Evolutionary conservation across 2,797 vertebrate genomes (phyloP).

Genomic region (Rhinichthys osculus): DNA sequence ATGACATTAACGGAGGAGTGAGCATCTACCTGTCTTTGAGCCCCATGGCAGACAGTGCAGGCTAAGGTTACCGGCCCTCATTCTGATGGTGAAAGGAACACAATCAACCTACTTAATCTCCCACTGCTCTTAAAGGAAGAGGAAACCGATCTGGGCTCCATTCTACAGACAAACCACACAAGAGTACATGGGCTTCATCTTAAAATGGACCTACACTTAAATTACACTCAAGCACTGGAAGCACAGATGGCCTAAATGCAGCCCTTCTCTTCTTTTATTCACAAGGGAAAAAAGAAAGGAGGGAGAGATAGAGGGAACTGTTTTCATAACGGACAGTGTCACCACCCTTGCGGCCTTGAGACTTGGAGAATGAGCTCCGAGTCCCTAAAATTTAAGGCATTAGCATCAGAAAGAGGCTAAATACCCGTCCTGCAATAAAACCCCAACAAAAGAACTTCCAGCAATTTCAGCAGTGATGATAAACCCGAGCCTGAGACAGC

Average conservation of each 20-base stretch:
- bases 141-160: conserved; percentile 84
- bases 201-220: conserved; percentile 80
- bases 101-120: conserved; percentile 89
- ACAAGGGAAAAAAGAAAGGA: conserved; percentile 72
- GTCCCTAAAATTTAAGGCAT: conserved; percentile 77
- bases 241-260: conserved; percentile 61
- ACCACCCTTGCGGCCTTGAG: conserved; percentile 69
- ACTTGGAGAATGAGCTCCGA: conserved; percentile 70
- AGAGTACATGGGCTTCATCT: conserved; percentile 76
- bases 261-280: conserved; percentile 62
- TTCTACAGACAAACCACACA: conserved; percentile 79
- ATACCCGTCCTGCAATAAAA: conserved; percentile 72
- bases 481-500: conserved; percentile 74
- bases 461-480: conserved; percentile 79
- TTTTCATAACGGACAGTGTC: conserved; percentile 66
- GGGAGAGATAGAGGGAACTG: conserved; percentile 64
- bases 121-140: conserved; percentile 81
- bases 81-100: conserved; percentile 87
- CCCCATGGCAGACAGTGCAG: conserved; percentile 82
- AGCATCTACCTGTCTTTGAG: conserved; percentile 80
- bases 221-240: conserved; percentile 68
- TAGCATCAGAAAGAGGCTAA: conserved; percentile 80
- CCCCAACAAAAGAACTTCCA: conserved; percentile 72
- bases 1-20: conserved; percentile 91
- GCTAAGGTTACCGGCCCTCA: conserved; percentile 89